A percentile compares a stretch with the other conserved stretches of the same genome.
Evolutionary conservation across 2,888 invertebrate genomes (phyloP).

Genomic region (Parochlus steinenii): DNA sequence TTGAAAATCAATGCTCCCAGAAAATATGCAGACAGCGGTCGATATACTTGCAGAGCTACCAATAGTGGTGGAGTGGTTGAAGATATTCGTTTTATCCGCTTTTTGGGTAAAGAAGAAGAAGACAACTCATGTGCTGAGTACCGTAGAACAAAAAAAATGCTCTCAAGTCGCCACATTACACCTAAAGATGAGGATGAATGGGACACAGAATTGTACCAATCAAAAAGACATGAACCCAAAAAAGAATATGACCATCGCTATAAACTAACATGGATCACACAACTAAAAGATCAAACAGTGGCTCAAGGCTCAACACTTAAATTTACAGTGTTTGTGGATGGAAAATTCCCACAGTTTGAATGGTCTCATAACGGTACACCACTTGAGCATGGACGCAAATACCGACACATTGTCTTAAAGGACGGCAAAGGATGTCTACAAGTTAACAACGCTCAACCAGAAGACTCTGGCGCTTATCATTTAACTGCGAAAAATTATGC

Average conservation of each 20-base stretch:
- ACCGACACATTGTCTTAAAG: constrained; percentile 7
- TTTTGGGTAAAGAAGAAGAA: constrained; percentile 4
- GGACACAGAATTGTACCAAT: constrained; percentile 7
- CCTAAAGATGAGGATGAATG: constrained; percentile 11
- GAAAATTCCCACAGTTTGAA: constrained; percentile 10
- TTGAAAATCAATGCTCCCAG: constrained; percentile 3
- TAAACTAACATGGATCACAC: constrained; percentile 8
- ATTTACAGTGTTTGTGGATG: constrained; percentile 7
- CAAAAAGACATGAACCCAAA: constrained; percentile 6
- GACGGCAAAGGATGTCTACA: constrained; percentile 9
- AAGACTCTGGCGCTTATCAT: constrained; percentile 5
- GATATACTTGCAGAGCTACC: constrained; percentile 48
- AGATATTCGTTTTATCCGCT: constrained; percentile 4
- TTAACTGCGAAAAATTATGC: constrained; percentile 10
- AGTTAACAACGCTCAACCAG: constrained; percentile 8
- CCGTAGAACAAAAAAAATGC: constrained; percentile 10
- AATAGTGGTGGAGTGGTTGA: constrained; percentile 46
- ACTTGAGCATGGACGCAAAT: constrained; percentile 7
- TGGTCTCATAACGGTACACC: constrained; percentile 9
- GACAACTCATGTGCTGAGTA: constrained; percentile 8
- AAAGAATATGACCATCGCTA: constrained; percentile 11
- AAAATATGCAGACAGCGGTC: constrained; percentile 37
- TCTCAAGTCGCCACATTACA: constrained; percentile 7
- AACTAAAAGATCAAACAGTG: background rate
- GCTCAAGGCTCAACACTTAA: constrained; percentile 8